A percentile compares a stretch with the other conserved stretches of the same genome.
These are phyloP conservation scores for Harmothoe impar DNA, from an alignment of 2,888 invertebrate species.

Conservation along the genomic window DNA sequence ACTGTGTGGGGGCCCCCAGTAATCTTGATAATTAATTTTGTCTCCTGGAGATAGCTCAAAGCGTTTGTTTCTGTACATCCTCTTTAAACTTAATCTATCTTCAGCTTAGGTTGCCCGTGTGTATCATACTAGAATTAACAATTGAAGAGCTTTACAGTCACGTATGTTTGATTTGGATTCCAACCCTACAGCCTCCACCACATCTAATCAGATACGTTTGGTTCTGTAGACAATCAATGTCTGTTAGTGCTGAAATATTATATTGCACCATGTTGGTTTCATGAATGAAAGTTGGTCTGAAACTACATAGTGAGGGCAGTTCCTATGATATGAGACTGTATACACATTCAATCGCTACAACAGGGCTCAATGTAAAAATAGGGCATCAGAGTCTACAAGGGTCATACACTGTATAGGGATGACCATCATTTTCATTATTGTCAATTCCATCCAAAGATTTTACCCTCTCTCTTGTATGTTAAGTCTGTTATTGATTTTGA, in stretches of 20 bases:
- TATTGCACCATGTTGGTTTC: conserved; percentile 56
- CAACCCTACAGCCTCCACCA: conserved; percentile 50
- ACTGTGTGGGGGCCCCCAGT: conserved; percentile 43
- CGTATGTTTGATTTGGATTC: conserved; percentile 52
- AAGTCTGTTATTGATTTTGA: conserved; percentile 55
- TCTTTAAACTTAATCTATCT: conserved; percentile 53
- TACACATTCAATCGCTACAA: conserved; percentile 32
- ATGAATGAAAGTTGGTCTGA: conserved; percentile 57
- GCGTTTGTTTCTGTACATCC: conserved; percentile 61
- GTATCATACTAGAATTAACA: conserved; percentile 52
- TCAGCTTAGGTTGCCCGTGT: conserved; percentile 53
- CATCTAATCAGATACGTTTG: conserved; percentile 43
- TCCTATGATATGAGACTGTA: conserved; percentile 44
- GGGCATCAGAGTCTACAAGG: conserved; percentile 49
- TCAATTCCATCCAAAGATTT: conserved; percentile 62
- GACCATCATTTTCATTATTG: conserved; percentile 59
- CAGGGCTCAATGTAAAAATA: conserved; percentile 52
- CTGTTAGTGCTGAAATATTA: conserved; percentile 57
- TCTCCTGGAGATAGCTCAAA: conserved; percentile 64
- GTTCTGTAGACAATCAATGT: conserved; percentile 58
- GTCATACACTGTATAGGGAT: conserved; percentile 42
- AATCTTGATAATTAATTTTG: conserved; percentile 54
- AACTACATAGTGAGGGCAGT: conserved; percentile 36
- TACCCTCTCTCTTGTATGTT: conserved; percentile 48
- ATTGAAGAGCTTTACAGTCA: conserved; percentile 42